Evolutionary conservation across 2,888 invertebrate species (phyloP).

Genomic region (Ochropleura plecta): DNA sequence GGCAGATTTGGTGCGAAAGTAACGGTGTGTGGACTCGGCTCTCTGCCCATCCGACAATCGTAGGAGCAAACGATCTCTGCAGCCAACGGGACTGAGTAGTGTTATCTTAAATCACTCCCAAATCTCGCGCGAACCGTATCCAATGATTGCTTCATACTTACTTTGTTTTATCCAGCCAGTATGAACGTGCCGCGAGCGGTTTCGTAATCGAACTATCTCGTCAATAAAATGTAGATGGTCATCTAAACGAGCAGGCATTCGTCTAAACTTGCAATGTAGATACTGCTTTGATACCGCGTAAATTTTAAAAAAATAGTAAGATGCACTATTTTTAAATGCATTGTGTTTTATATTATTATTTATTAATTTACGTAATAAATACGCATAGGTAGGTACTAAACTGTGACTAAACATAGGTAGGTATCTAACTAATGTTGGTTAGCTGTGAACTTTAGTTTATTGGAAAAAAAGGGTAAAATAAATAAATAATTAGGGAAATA

Average conservation of each 20-base stretch:
- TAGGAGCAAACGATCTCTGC: slow-evolving; percentile 79
- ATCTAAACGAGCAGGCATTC: slow-evolving; percentile 28
- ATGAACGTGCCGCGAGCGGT: slow-evolving; percentile 39
- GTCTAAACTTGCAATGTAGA: neutral
- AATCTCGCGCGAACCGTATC: slow-evolving; percentile 72
- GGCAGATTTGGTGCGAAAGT: slow-evolving; percentile 88
- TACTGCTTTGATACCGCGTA: slow-evolving; percentile 4
- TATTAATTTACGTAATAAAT: neutral
- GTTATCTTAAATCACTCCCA: slow-evolving; percentile 83
- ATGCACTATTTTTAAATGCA: neutral
- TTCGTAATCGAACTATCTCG: slow-evolving; percentile 58
- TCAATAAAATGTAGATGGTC: slow-evolving; percentile 48
- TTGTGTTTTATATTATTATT: neutral
- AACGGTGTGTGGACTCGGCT: slow-evolving; percentile 79
- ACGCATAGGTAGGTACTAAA: neutral
- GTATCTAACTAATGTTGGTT: neutral
- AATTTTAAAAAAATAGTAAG: slow-evolving; percentile 15
- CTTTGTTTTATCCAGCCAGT: slow-evolving; percentile 49
- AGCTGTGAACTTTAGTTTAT: slow-evolving; percentile 4
- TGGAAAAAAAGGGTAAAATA: no score
- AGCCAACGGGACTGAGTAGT: slow-evolving; percentile 84
- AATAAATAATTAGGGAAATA: neutral
- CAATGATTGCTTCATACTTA: slow-evolving; percentile 51
- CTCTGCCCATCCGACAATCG: slow-evolving; percentile 77
- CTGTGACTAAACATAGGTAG: no score